These are phyloP conservation scores for Elysia crispata DNA, from an alignment of 2,888 invertebrate genomes.

Conservation along the genomic window DNA sequence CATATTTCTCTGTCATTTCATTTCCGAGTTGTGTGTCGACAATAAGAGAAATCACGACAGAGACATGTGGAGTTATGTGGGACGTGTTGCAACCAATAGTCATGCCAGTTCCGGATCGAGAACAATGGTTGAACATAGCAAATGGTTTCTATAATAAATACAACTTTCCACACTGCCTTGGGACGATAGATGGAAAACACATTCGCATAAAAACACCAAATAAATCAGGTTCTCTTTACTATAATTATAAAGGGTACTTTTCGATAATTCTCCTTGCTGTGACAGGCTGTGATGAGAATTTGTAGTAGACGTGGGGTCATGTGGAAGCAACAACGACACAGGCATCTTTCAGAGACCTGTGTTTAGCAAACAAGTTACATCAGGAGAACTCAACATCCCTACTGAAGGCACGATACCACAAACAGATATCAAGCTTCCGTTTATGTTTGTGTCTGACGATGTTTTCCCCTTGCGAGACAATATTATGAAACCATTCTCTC, in stretches of 20 bases:
- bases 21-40: conserved; percentile 29
- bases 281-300: conserved; percentile 46
- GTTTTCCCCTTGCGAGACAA: conserved; percentile 18
- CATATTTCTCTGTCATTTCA: conserved; percentile 25
- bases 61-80: conserved; percentile 10
- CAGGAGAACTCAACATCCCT: conserved; percentile 23
- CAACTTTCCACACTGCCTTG: conserved; percentile 43
- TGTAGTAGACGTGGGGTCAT: conserved; percentile 25
- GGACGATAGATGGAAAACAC: conserved; percentile 40
- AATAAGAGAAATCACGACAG: conserved; percentile 26
- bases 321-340: conserved; percentile 27
- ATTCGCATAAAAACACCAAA: conserved; percentile 27
- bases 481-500: conserved; percentile 32
- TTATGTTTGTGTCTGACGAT: conserved; percentile 20
- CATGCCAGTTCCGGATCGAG: conserved; percentile 22
- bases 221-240: conserved; percentile 44
- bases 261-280: conserved; percentile 39
- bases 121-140: conserved; percentile 18
- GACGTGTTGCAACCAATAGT: conserved; percentile 10
- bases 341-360: conserved; percentile 14
- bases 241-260: conserved; percentile 48
- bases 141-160: conserved; percentile 23
- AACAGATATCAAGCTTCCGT: conserved; percentile 22
- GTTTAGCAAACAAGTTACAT: conserved; percentile 16
- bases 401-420: conserved; percentile 26